Evolutionary conservation across 2,888 invertebrate genomes (phyloP).

Genomic region (Cryptosula pallasiana): DNA sequence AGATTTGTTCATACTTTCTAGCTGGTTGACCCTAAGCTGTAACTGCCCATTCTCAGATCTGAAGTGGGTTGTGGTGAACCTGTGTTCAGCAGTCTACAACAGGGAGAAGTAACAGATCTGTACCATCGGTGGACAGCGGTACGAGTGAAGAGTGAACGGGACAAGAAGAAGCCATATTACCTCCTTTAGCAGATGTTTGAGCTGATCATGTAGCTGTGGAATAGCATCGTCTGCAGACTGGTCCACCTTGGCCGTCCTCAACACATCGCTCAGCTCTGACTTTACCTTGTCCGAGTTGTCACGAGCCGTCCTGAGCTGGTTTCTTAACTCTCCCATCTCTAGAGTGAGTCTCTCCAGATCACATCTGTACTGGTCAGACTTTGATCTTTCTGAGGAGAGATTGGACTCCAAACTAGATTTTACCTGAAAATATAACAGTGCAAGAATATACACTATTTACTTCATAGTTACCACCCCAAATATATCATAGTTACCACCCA

Average conservation of each 20-base stretch:
- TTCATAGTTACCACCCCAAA: too few relatives aligned
- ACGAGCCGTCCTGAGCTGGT: background rate
- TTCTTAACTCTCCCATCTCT: background rate
- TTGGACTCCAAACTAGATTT: background rate
- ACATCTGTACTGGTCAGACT: background rate
- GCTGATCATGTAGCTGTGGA: background rate
- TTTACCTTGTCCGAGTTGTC: background rate
- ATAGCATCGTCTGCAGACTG: background rate
- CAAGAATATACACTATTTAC: too few relatives aligned
- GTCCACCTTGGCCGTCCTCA: conserved; percentile 3
- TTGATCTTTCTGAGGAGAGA: background rate
- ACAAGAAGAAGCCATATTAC: too few relatives aligned
- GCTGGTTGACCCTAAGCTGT: conserved; percentile 16
- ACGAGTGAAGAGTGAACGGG: too few relatives aligned
- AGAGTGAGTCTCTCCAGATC: background rate
- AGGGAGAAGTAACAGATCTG: too few relatives aligned
- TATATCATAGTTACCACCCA: too few relatives aligned
- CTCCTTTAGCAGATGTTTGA: background rate
- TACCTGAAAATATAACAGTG: background rate
- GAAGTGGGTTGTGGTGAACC: conserved; percentile 15
- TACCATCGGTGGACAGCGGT: too few relatives aligned
- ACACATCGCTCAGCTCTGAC: background rate
- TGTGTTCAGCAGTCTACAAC: conserved; percentile 7
- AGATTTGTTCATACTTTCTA: background rate
- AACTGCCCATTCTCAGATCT: conserved; percentile 14